A percentile compares a stretch with the other conserved stretches of the same genome.
phyloP scores from a whole-genome alignment of 2,888 invertebrate species.

The Stenolophus ochropezus region DNA sequence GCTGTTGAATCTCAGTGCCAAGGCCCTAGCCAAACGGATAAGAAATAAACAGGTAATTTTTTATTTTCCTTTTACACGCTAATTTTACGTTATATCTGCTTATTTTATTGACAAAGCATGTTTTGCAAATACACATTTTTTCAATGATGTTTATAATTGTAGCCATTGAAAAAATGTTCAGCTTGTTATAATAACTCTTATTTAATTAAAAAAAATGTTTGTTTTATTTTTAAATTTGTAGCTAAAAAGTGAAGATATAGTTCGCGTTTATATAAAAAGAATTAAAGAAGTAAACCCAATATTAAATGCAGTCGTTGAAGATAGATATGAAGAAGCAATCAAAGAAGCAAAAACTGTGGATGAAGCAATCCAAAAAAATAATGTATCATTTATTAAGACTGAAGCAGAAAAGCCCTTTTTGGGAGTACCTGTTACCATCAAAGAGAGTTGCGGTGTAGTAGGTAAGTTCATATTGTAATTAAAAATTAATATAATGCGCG shows the following conservation, averaged over 20 bases:
- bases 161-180: no score
- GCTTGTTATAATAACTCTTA: background rate
- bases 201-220: background rate
- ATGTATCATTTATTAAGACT: background rate
- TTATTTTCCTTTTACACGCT: no score
- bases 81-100: no score
- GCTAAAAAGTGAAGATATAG: slow-evolving; percentile 78
- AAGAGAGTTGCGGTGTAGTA: slow-evolving; percentile 85
- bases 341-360: slow-evolving; percentile 80
- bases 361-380: slow-evolving; percentile 53
- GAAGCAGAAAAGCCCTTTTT: slow-evolving; percentile 77
- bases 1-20: slow-evolving; percentile 81
- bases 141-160: no score
- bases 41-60: slow-evolving; percentile 80
- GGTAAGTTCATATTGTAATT: slow-evolving; percentile 76
- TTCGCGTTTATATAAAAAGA: slow-evolving; percentile 78
- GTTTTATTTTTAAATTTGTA: slow-evolving; percentile 67
- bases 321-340: slow-evolving; percentile 79
- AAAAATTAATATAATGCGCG: no score
- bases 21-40: slow-evolving; percentile 80
- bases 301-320: slow-evolving; percentile 82
- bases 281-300: slow-evolving; percentile 80
- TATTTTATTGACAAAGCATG: background rate
- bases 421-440: slow-evolving; percentile 88
- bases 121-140: background rate